Conservation (phyloP, 2,113 vertebrate species). For the Apteryx mantelli region DNA sequence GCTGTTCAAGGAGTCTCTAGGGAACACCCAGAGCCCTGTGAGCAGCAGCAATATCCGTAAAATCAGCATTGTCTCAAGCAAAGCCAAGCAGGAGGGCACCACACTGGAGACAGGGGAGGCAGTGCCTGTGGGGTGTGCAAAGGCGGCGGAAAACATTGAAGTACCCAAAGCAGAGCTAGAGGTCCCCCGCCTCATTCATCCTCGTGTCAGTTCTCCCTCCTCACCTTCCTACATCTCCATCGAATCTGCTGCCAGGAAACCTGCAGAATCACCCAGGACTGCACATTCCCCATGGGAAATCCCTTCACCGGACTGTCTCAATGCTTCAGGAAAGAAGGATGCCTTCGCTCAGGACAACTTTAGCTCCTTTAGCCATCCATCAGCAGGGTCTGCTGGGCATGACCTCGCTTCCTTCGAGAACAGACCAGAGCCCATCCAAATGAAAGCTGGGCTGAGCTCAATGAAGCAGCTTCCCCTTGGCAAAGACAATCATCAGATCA, state of each 20-base stretch:
- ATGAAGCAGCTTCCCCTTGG: not conserved
- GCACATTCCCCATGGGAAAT: not conserved
- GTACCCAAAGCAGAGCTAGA: slow-evolving; percentile 1
- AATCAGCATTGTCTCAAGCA: slow-evolving; percentile 83
- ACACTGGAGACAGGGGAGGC: not conserved
- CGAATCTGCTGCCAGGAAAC: slow-evolving; percentile 84
- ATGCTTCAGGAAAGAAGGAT: slow-evolving; percentile 25
- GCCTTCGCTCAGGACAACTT: slow-evolving; percentile 22
- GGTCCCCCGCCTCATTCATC: slow-evolving; percentile 52
- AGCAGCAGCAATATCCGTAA: slow-evolving; percentile 76
- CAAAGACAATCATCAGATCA: not conserved
- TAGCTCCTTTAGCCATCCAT: slow-evolving; percentile 7
- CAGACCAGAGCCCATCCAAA: not conserved
- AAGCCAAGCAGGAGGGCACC: slow-evolving; percentile 42
- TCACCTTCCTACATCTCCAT: slow-evolving; percentile 89
- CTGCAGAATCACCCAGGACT: slow-evolving; percentile 51
- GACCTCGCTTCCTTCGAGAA: not conserved
- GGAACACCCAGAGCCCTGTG: slow-evolving; percentile 54
- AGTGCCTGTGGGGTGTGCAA: not conserved
- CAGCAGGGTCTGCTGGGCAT: not conserved
- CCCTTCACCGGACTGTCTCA: slow-evolving; percentile 7
- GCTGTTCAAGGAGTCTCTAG: slow-evolving; percentile 87
- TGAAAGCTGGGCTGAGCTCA: slow-evolving; percentile 19
- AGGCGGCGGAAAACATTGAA: slow-evolving; percentile 1
- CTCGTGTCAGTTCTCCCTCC: slow-evolving; percentile 75